phyloP scores from a whole-genome alignment of 2,888 invertebrate species.

The Craniophora ligustri region DNA sequence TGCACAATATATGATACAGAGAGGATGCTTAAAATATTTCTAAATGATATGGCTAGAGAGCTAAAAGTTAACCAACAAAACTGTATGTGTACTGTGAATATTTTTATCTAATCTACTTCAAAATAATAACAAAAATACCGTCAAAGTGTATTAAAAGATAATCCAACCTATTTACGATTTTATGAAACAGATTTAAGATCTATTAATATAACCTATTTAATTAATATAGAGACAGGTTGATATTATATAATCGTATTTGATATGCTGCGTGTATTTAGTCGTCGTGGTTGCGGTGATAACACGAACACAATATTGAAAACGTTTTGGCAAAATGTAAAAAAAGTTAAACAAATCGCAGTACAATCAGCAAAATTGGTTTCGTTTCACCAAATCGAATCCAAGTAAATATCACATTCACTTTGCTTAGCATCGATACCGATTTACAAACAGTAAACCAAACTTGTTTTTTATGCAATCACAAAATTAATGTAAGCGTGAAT shows the following conservation, averaged over 20 bases:
- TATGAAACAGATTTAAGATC: too few relatives aligned
- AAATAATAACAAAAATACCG: too few relatives aligned
- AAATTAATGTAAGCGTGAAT: neutral
- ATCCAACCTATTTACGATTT: too few relatives aligned
- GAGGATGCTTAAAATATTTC: too few relatives aligned
- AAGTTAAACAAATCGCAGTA: constrained; percentile 35
- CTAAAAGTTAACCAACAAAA: too few relatives aligned
- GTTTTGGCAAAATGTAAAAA: constrained; percentile 12
- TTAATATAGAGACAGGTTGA: too few relatives aligned
- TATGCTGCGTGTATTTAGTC: neutral
- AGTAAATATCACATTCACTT: constrained; percentile 23
- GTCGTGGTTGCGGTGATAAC: constrained; percentile 5
- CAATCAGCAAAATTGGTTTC: constrained; percentile 35
- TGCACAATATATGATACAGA: too few relatives aligned
- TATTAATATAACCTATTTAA: too few relatives aligned
- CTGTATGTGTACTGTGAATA: too few relatives aligned
- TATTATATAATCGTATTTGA: neutral
- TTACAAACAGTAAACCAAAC: constrained; percentile 2
- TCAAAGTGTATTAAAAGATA: neutral
- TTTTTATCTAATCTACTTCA: too few relatives aligned
- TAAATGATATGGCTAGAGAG: too few relatives aligned
- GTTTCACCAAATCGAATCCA: constrained; percentile 11
- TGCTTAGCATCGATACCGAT: constrained; percentile 4
- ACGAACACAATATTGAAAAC: constrained; percentile 13
- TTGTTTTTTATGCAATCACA: neutral